Percentiles rank a stretch among this genome's conserved stretches.
Conservation (phyloP, 2,113 vertebrate genomes). For the Manacus vitellinus region DNA sequence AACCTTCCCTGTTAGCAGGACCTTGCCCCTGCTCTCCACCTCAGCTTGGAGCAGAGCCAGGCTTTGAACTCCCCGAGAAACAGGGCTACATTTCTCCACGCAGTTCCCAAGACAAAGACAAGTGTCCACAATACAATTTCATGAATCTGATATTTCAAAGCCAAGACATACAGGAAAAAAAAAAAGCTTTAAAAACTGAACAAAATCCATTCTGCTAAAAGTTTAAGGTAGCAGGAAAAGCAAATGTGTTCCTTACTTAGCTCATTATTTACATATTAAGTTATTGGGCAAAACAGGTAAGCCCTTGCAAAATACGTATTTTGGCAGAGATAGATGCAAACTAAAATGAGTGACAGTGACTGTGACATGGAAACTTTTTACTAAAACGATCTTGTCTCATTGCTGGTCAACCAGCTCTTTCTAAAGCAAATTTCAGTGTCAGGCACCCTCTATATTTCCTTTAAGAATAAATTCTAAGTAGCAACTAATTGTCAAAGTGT, state of each 20-base stretch:
- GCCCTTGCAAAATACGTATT: neutral
- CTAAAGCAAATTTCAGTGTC: neutral
- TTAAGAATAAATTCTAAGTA: neutral
- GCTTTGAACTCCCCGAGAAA: neutral
- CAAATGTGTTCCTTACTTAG: neutral
- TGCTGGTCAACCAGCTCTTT: neutral
- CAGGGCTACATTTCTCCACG: too few species aligned
- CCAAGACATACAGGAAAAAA: neutral
- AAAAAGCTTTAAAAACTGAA: neutral
- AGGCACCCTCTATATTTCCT: neutral
- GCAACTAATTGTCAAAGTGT: neutral
- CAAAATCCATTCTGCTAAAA: neutral
- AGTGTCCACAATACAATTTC: neutral
- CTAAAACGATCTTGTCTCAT: neutral
- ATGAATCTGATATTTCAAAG: neutral
- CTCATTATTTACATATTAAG: neutral
- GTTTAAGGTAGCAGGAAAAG: neutral
- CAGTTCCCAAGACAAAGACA: neutral
- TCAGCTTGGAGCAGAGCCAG: neutral
- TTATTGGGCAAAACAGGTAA: neutral
- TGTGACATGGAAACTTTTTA: accelerated
- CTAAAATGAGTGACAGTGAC: neutral
- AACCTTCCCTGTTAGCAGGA: neutral
- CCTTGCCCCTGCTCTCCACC: neutral
- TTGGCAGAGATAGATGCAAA: neutral